Conservation (phyloP, 2,888 invertebrate genomes). For the Barypeithes pellucidus region DNA sequence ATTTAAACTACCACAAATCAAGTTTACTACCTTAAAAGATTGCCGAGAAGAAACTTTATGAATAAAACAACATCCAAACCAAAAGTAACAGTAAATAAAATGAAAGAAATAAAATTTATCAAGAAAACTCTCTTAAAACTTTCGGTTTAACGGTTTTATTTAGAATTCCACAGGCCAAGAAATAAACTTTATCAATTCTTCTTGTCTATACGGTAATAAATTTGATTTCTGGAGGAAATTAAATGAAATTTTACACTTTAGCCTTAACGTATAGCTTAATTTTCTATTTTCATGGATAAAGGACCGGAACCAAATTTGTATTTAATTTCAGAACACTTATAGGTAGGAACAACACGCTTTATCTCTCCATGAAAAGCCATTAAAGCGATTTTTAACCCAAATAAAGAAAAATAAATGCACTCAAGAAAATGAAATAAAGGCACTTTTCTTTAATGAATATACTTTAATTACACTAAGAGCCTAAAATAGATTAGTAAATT, state of each 20-base stretch:
- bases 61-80: conserved; percentile 25
- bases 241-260: too few relatives aligned
- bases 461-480: background rate
- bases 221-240: background rate
- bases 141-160: conserved; percentile 17
- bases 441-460: background rate
- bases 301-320: too few relatives aligned
- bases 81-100: conserved; percentile 14
- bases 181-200: conserved; percentile 28
- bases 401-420: background rate
- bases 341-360: background rate
- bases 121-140: conserved; percentile 25
- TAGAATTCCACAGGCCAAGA: conserved; percentile 7
- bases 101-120: conserved; percentile 22
- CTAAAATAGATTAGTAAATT: background rate
- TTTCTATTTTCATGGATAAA: too few relatives aligned
- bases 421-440: background rate
- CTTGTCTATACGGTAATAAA: conserved; percentile 15
- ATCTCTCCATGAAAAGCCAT: background rate
- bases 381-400: background rate
- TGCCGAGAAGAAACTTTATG: conserved; percentile 12
- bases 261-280: too few relatives aligned
- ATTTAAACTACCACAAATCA: background rate
- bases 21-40: conserved; percentile 1
- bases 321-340: background rate